A percentile compares a stretch with the other conserved stretches of the same genome.
Conservation (phyloP, 2,113 vertebrate genomes). For the Bagarius yarrelli region DNA sequence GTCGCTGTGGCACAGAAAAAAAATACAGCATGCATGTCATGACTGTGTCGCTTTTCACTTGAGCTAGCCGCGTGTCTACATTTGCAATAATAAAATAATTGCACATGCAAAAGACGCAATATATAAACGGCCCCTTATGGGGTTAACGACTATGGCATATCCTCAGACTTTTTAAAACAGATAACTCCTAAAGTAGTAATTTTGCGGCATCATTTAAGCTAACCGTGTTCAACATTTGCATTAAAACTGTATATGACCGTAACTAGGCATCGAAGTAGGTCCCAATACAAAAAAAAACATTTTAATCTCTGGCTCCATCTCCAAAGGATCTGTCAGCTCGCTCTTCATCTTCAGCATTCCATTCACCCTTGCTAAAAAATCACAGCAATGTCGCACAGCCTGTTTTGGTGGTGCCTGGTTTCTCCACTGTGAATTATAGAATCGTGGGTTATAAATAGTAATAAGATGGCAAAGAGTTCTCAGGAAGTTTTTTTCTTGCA, state of each 20-base stretch:
- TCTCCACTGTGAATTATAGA: not conserved
- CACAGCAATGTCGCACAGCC: constrained; percentile 57
- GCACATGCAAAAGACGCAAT: too few species aligned
- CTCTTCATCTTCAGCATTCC: constrained; percentile 29
- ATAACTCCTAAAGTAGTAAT: not conserved
- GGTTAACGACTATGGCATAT: too few species aligned
- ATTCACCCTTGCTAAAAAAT: constrained; percentile 52
- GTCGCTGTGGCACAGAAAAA: too few species aligned
- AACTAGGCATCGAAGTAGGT: not conserved
- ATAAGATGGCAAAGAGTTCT: not conserved
- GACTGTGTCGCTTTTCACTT: too few species aligned
- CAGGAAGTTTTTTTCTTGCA: too few species aligned
- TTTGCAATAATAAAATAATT: too few species aligned
- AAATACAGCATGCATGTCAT: too few species aligned
- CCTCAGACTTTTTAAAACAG: not conserved
- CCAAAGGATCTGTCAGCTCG: constrained; percentile 52
- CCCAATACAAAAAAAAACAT: not conserved
- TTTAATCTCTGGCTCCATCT: constrained; percentile 60
- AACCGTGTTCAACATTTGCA: too few species aligned
- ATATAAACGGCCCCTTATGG: too few species aligned
- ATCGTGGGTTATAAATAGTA: not conserved
- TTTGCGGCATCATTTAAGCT: not conserved
- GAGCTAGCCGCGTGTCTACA: too few species aligned
- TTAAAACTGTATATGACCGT: not conserved
- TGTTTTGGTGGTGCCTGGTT: constrained; percentile 32